Base-by-base conservation (phyloP, 2,113 vertebrate species). In the Bos javanicus region DNA sequence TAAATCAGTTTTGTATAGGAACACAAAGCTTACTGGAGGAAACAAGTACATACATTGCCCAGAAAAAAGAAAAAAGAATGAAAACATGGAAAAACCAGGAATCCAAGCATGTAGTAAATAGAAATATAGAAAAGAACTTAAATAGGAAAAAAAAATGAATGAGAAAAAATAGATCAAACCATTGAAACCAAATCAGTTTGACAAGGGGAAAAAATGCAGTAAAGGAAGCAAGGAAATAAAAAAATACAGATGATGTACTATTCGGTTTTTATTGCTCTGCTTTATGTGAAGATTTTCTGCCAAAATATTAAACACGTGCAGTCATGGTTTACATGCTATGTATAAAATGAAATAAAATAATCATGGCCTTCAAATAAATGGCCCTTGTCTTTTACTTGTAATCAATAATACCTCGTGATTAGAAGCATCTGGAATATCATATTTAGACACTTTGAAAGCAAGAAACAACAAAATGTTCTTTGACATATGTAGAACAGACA, bases 401-500 rank as follows among this genome's bases (percentile, higher is more conserved):
- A 78, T 94, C 88, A 96, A 80, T 94, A 95, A 93, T 52, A 26
- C 33, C 48, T 28, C 39, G 1, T 86, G 46, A 91, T 50, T 54
- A 78, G 28, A 91, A 52, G 13, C 59, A 92, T 48, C 10, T 76
- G 48, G 16, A 94, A 76, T 87, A 85, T 64, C 12, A 30, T 83
- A 36, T 92, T 96, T 95, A 86, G 91, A 85, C 21, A 67, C n/a
- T 87, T 50, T 81, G 30, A 90, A 80, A 95, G 33, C 50, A 92
- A 92, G 52, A 91, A 74, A 62, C 5, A 87, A 57, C 1, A 2
- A 56, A 95, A 97, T 91, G n/a, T 56, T 60, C 78, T 90, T 95
- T 94, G 94, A 84, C 39, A 94, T 85, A 94, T 56, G 13, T 74
- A 83, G 39, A 74, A 56, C 39, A 97, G 48, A 96, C 85, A 96